phyloP scores from a whole-genome alignment of 2,888 invertebrate genomes.

The Erebia ligea region DNA sequence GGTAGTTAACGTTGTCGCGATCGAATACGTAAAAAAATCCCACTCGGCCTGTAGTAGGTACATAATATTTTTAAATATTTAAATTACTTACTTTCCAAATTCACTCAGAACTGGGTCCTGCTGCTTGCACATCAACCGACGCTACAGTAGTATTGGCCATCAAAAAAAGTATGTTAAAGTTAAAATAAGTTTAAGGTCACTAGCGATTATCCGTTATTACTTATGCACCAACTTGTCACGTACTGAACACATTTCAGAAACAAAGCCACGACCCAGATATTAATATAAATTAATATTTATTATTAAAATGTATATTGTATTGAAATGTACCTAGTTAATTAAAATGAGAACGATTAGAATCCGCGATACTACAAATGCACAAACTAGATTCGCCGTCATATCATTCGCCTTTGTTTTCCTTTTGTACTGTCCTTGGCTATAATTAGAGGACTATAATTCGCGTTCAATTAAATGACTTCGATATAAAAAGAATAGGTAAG shows the following conservation, averaged over 20 bases:
- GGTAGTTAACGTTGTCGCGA: too few species aligned
- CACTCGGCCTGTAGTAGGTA: too few species aligned
- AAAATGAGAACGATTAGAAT: constrained; percentile 18
- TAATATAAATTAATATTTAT: constrained; percentile 13
- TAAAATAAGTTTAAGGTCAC: constrained; percentile 10
- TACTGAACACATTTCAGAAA: constrained; percentile 8
- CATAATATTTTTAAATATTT: too few species aligned
- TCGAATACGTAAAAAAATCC: too few species aligned
- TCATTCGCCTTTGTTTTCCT: constrained; percentile 29
- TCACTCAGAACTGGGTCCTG: too few species aligned
- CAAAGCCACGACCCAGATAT: constrained; percentile 10
- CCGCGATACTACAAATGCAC: constrained; percentile 13
- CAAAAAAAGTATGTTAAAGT: constrained; percentile 3
- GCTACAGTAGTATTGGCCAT: neutral
- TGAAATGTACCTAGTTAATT: constrained; percentile 4
- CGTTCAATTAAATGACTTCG: neutral
- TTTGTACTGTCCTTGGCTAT: constrained; percentile 28
- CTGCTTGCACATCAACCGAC: too few species aligned
- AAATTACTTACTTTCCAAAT: too few species aligned
- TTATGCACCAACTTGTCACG: too few species aligned
- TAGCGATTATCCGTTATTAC: neutral
- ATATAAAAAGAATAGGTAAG: constrained; percentile 8
- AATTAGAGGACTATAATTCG: constrained; percentile 22
- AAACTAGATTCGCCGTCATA: constrained; percentile 11
- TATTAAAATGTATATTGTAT: neutral